Evolutionary conservation across 2,113 vertebrate species (phyloP), one percentile per base, ranked within the genome.

Genomic region (Alosa alosa): DNA sequence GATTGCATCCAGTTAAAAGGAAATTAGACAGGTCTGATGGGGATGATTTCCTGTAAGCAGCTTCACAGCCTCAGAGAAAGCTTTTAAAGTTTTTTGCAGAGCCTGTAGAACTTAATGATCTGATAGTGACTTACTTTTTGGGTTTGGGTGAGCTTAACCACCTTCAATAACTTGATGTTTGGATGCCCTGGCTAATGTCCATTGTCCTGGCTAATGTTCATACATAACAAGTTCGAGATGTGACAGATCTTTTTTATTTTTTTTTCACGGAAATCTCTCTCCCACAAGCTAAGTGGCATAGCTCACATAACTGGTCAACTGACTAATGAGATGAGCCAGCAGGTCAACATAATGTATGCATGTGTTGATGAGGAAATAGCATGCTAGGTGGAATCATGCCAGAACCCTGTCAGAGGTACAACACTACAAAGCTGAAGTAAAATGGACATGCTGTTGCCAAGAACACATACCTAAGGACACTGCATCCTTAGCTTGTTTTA

Each of bases 1-100:
- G 36, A 78, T 78, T 78, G 36, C 72, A 78, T 78, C 5, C 72
- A 39, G 72, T 78, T 78, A 78, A 78, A 36, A 36, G 72, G 31
- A 4, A 78, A 78, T 78, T 78, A 36, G 72, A 78, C 72, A 78
- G 31, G 72, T 78, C 11, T 17, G 72, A 78, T 78, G 36, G 72
- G 36, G 36, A 78, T 78, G 72, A 78, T 78, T 78, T 78, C 36
- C 31, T 31, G 31, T 78, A 78, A 78, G 72, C 39, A 36, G 72
- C 36, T 78, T 39, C 72, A 17, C 13, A 78, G 31, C 72, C 72
- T 78, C 72, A 39, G 25, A 36, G 31, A 78, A 78, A 78, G 36
- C 31, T 39, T 78, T 78, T 78, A 36, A 36, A 78, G 36, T 39
- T 44, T 78, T 39, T 39, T 36, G 15, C 39, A 78, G 72, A 36